These are phyloP conservation scores for Caenorhabditis sp. DNA, from an alignment of 2,888 invertebrate species.

Conservation along the genomic window DNA sequence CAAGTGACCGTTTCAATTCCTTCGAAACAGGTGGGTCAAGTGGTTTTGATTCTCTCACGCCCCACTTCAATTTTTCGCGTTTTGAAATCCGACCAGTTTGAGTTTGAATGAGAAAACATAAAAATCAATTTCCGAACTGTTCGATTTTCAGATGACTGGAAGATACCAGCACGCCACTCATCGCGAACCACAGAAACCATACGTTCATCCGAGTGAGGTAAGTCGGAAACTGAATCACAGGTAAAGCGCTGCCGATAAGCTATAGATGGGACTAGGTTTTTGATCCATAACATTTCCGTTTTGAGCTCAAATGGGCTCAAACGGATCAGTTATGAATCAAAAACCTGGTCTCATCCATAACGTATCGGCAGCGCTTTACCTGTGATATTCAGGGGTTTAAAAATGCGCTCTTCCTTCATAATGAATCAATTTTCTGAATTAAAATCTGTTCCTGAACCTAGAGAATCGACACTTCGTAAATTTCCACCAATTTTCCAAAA, in stretches of 20 bases:
- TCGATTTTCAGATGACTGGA: slow-evolving; percentile 31
- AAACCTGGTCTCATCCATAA: no score
- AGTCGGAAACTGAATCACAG: not conserved
- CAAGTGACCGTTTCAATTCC: slow-evolving; percentile 43
- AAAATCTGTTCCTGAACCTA: no score
- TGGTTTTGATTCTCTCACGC: slow-evolving; percentile 28
- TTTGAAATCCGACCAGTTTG: slow-evolving; percentile 1
- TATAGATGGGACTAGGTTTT: no score
- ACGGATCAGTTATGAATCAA: no score
- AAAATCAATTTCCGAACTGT: not conserved
- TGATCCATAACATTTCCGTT: no score
- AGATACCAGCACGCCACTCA: slow-evolving; percentile 9
- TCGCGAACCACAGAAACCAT: slow-evolving; percentile 28
- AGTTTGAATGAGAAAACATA: not conserved
- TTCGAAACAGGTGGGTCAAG: slow-evolving; percentile 42
- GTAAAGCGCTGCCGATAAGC: no score
- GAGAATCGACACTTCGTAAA: no score
- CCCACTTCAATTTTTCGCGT: slow-evolving; percentile 32
- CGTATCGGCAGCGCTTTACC: no score
- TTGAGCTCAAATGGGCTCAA: no score
- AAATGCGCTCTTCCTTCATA: no score
- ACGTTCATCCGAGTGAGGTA: slow-evolving; percentile 14
- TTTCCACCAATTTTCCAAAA: not conserved
- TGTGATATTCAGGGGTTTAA: no score
- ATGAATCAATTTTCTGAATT: no score